A percentile compares a stretch with the other conserved stretches of the same genome.
phyloP scores from a whole-genome alignment of 1,140 invertebrate species.

The Heliothis virescens region DNA sequence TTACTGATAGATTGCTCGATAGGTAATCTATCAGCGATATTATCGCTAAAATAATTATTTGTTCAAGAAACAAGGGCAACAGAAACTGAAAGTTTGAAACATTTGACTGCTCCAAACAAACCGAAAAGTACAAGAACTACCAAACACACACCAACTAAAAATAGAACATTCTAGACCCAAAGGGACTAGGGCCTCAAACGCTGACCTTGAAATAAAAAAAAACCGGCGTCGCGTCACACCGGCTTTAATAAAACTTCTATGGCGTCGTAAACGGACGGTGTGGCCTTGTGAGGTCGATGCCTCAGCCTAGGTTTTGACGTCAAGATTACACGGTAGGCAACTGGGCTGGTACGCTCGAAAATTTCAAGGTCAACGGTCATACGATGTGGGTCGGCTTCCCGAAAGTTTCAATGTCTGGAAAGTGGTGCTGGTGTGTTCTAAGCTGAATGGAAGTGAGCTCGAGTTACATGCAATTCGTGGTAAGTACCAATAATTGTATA shows the following conservation, averaged over 20 bases:
- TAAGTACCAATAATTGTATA: no score
- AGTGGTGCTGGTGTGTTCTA: neutral
- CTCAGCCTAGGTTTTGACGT: slow-evolving; percentile 60
- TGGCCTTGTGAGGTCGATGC: slow-evolving; percentile 61
- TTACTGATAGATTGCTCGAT: no score
- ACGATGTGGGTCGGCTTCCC: slow-evolving; percentile 16
- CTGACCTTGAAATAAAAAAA: slow-evolving; percentile 48
- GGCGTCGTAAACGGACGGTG: slow-evolving; percentile 54
- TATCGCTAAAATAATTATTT: no score
- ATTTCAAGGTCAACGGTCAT: slow-evolving; percentile 22
- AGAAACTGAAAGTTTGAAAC: no score
- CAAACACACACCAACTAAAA: neutral
- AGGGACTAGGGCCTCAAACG: no score
- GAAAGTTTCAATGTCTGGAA: slow-evolving; percentile 9
- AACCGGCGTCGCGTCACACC: slow-evolving; percentile 51
- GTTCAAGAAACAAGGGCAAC: no score
- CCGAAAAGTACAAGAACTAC: no score
- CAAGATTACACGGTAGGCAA: slow-evolving; percentile 54
- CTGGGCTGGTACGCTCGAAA: slow-evolving; percentile 39
- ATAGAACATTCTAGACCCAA: no score
- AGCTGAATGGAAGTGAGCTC: neutral
- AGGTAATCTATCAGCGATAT: no score
- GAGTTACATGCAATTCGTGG: neutral
- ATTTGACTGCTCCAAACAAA: no score
- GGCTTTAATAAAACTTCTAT: slow-evolving; percentile 54